Evolutionary conservation across 2,113 vertebrate species (phyloP), one percentile per base, ranked within the genome.

Genomic region (Callithrix jacchus): DNA sequence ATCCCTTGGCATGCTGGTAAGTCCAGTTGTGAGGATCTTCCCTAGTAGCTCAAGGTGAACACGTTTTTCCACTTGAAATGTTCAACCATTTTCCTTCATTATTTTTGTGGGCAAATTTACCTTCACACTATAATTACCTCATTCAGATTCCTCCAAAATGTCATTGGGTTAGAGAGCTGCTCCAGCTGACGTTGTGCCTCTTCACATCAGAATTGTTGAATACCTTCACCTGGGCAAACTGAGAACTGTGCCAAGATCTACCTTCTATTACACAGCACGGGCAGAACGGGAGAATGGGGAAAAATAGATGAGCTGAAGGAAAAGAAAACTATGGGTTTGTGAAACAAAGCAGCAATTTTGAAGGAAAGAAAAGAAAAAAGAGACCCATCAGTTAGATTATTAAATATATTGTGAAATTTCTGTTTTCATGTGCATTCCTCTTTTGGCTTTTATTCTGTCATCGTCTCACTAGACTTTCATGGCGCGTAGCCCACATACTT

Each of bases 121-220:
- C 68, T 88, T 91, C 96, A 94, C 77, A 71, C 49, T 94, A 89
- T 97, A 98, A 98, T 97, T 97, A 97, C 64, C 82, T 93, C 71
- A 96, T 94, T 98, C 96, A 98, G 97, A 81, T 37, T 97, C 71
- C 91, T 90, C 80, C 74, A 93, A 97, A 97, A 98, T 97, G 98
- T 96, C 97, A 96, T 80, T 97, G 98, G 96, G 76, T 96, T 98
- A 96, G 96, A 97, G 94, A 92, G 91, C 94, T 95, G 61, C 91
- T 30, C 61, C 20, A 80, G 68, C 21, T 95, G 96, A 77, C 93
- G 97, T 97, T 94, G 79, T 30, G 88, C 76, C 94, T 98, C 94
- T 94, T 97, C 93, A 58, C 20, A 56, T 93, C 91, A 93, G 95
- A 91, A 91, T 89, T 84, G 87, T 45, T 87, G 95, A 85, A 56